phyloP scores from a whole-genome alignment of 2,888 invertebrate species.

The Carcina quercana region DNA sequence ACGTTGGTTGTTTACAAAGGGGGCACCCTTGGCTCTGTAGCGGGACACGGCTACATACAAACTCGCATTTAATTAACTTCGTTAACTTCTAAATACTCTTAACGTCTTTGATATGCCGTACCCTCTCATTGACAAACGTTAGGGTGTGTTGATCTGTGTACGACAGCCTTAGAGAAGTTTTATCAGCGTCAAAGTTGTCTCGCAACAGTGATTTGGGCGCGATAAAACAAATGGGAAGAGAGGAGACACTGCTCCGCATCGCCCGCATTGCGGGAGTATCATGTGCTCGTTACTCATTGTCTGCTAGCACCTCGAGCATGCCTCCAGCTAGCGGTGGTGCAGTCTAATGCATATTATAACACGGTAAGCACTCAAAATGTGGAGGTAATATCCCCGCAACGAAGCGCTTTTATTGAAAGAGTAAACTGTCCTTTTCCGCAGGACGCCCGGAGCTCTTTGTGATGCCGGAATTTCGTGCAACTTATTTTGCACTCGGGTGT shows the following conservation, averaged over 20 bases:
- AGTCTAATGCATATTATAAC: constrained; percentile 73
- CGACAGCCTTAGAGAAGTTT: constrained; percentile 67
- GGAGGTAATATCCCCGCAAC: constrained; percentile 52
- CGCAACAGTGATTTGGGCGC: constrained; percentile 66
- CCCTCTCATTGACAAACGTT: constrained; percentile 63
- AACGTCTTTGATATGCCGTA: constrained; percentile 69
- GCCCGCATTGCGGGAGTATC: constrained; percentile 67
- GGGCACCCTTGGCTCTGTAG: constrained; percentile 60
- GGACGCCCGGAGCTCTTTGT: constrained; percentile 58
- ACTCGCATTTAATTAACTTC: constrained; percentile 73
- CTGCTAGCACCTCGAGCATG: constrained; percentile 46
- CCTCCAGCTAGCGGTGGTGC: constrained; percentile 47
- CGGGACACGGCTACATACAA: constrained; percentile 60
- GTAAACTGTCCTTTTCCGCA: constrained; percentile 69
- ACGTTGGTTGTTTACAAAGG: constrained; percentile 65
- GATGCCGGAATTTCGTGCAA: constrained; percentile 52
- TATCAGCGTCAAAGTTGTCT: constrained; percentile 55
- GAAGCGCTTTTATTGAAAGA: constrained; percentile 64
- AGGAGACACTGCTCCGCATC: constrained; percentile 36
- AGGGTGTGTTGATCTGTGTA: constrained; percentile 48
- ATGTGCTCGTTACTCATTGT: constrained; percentile 69
- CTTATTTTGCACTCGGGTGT: constrained; percentile 57
- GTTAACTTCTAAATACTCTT: constrained; percentile 73
- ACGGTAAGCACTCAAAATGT: constrained; percentile 61
- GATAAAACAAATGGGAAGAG: constrained; percentile 66